A percentile compares a stretch with the other conserved stretches of the same genome.
Conservation (phyloP, 2,797 vertebrate genomes). For the Mergus octosetaceus region DNA sequence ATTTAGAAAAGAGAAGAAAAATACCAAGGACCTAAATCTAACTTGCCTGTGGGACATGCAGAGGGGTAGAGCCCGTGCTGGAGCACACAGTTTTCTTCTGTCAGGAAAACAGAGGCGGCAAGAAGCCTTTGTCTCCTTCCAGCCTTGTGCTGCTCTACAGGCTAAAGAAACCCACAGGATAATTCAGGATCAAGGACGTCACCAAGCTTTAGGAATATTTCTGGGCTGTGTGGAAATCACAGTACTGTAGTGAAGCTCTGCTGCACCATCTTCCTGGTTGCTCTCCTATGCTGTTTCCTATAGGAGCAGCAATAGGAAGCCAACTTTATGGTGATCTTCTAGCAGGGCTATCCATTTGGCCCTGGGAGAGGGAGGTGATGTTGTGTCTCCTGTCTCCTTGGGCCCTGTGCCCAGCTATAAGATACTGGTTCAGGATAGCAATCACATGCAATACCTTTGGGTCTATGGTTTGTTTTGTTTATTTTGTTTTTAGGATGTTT, state of each 20-base stretch:
- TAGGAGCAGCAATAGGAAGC: neutral
- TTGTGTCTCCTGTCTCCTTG: neutral
- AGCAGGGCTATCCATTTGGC: neutral
- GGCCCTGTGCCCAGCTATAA: neutral
- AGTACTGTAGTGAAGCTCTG: neutral
- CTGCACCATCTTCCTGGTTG: neutral
- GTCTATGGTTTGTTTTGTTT: neutral
- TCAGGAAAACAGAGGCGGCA: neutral
- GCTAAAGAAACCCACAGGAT: neutral
- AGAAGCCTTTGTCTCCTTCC: neutral
- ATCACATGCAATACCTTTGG: neutral
- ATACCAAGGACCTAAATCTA: neutral
- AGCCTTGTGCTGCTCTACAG: neutral
- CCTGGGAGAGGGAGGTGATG: neutral
- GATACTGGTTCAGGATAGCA: neutral
- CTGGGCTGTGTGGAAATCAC: neutral
- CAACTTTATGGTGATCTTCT: neutral
- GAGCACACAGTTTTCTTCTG: neutral
- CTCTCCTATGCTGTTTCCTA: neutral
- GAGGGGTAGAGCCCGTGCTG: neutral
- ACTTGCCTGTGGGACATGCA: neutral
- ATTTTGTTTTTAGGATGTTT: neutral
- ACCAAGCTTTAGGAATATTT: neutral
- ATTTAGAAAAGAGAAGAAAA: neutral
- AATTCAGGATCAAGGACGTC: rapidly evolving